A percentile compares a stretch with the other conserved stretches of the same genome.
Conservation (phyloP, 2,797 vertebrate genomes). For the Taeniopygia guttata region DNA sequence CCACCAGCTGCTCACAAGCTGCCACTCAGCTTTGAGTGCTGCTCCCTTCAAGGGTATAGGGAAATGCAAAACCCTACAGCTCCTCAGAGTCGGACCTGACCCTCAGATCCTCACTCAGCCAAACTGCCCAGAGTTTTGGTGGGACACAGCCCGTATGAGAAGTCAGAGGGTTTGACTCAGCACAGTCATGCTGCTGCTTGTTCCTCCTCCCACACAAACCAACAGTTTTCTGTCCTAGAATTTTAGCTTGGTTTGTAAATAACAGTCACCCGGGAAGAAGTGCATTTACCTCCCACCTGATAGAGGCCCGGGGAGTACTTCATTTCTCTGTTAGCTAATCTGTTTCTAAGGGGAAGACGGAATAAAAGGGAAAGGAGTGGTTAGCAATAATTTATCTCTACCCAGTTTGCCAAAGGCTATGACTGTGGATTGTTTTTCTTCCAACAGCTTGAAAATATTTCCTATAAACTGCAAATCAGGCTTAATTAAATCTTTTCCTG, state of each 20-base stretch:
- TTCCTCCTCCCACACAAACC: background rate
- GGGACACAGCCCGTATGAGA: accelerated
- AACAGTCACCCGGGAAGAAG: background rate
- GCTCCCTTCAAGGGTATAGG: background rate
- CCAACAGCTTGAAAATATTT: background rate
- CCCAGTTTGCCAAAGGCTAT: background rate
- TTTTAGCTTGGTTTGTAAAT: slow-evolving; percentile 5
- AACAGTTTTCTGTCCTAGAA: background rate
- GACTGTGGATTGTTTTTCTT: background rate
- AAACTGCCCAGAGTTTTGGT: background rate
- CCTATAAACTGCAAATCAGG: background rate
- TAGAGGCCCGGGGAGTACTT: background rate
- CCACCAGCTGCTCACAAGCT: background rate
- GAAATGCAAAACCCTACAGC: background rate
- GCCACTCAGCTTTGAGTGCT: background rate
- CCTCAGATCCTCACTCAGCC: background rate
- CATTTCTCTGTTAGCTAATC: background rate
- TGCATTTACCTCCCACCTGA: background rate
- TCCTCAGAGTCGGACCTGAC: background rate
- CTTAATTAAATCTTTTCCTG: background rate
- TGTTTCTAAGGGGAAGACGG: background rate
- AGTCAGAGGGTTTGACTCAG: background rate
- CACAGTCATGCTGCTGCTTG: background rate
- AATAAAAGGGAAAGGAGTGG: background rate
- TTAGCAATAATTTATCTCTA: background rate